Percentiles rank a stretch among this genome's conserved stretches.
Conservation (phyloP, 1,140 invertebrate genomes). For the Apis cerana region DNA sequence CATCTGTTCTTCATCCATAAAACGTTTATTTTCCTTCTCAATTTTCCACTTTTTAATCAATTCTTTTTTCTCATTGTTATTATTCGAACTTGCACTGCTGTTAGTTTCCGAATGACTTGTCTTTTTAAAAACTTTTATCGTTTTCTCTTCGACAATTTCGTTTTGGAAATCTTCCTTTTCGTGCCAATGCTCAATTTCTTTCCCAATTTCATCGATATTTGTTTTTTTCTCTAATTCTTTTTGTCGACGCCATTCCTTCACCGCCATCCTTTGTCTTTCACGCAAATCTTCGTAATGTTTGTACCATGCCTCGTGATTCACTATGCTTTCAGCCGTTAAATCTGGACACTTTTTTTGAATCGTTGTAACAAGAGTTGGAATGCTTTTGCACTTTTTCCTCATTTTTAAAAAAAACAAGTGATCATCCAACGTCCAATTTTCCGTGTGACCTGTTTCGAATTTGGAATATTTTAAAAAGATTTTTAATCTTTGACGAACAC, state of each 20-base stretch:
- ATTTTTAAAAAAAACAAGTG: constrained; percentile 75
- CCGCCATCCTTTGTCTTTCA: constrained; percentile 68
- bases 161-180: not conserved
- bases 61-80: constrained; percentile 63
- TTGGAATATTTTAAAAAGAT: not conserved
- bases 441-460: constrained; percentile 70
- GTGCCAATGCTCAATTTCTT: not conserved
- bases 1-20: constrained; percentile 65
- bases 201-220: not conserved
- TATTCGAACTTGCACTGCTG: not conserved
- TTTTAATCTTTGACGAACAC: not conserved
- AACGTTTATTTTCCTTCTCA: constrained; percentile 67
- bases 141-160: not conserved
- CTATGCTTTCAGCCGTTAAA: constrained; percentile 70
- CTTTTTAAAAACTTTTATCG: not conserved
- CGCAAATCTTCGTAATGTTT: constrained; percentile 73
- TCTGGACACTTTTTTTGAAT: constrained; percentile 75
- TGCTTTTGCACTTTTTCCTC: constrained; percentile 67
- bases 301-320: constrained; percentile 79
- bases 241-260: constrained; percentile 71
- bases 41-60: constrained; percentile 72
- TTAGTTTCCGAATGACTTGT: not conserved
- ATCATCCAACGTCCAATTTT: constrained; percentile 76
- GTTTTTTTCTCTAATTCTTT: constrained; percentile 58
- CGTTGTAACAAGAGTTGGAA: constrained; percentile 68